These are phyloP conservation scores for Eidolon dupreanum DNA, from an alignment of 2,797 vertebrate species.

Conservation along the genomic window DNA sequence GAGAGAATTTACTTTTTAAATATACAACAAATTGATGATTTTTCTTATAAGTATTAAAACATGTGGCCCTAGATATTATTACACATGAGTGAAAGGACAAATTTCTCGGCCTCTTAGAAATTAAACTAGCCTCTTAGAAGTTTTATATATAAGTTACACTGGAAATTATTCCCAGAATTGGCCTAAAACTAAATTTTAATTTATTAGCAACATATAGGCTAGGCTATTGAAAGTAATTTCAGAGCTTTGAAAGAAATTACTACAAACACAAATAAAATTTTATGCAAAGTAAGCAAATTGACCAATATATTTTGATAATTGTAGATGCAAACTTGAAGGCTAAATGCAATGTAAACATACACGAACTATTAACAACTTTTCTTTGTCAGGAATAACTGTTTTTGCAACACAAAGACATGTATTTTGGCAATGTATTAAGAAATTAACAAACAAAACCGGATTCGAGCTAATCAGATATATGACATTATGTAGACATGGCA, in stretches of 20 bases:
- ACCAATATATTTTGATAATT: not conserved
- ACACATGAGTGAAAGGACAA: not conserved
- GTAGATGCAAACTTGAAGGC: not conserved
- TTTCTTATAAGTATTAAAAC: not conserved
- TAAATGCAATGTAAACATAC: not conserved
- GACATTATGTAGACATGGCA: not conserved
- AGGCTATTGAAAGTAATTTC: not conserved
- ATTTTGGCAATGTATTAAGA: not conserved
- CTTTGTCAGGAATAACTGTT: not conserved
- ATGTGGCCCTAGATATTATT: not conserved
- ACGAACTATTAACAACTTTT: not conserved
- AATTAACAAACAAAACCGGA: not conserved
- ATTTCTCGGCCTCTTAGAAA: not conserved
- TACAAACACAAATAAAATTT: not conserved
- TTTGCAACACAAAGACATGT: not conserved
- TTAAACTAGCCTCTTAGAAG: not conserved
- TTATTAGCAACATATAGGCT: not conserved
- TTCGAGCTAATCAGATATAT: not conserved
- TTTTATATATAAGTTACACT: not conserved
- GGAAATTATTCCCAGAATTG: not conserved
- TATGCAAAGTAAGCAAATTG: not conserved
- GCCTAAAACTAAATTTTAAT: constrained; percentile 24
- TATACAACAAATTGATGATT: not conserved
- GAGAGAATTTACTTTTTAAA: not conserved
- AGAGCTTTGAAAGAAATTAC: not conserved